phyloP scores from a whole-genome alignment of 2,888 invertebrate genomes.

The Stomorhina lunata region DNA sequence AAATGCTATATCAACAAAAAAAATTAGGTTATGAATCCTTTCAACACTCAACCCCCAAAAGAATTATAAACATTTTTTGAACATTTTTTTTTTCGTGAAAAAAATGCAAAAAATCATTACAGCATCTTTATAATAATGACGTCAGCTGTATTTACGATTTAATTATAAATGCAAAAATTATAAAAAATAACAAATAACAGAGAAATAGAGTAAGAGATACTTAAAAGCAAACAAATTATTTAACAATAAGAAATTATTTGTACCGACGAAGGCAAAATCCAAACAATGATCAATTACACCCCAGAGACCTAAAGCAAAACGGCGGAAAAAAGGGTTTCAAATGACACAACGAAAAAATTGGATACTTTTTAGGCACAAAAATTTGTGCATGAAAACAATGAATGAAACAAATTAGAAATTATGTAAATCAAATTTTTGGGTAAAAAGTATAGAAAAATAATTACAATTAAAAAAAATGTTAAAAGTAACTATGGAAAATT shows the following conservation, averaged over 20 bases:
- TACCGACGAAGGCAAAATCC: not conserved
- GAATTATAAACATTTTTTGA: not conserved
- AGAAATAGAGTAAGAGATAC: not conserved
- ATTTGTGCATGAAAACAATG: too few species aligned
- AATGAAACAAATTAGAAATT: slow-evolving; percentile 52
- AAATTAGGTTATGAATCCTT: slow-evolving; percentile 34
- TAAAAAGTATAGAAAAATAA: slow-evolving; percentile 41
- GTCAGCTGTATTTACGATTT: slow-evolving; percentile 71
- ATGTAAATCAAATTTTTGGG: slow-evolving; percentile 55
- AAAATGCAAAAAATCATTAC: slow-evolving; percentile 41
- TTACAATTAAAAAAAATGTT: slow-evolving; percentile 46
- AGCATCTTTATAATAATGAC: slow-evolving; percentile 62
- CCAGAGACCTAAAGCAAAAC: slow-evolving; percentile 53
- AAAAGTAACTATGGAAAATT: slow-evolving; percentile 6
- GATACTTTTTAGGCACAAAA: too few species aligned
- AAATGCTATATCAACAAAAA: not conserved
- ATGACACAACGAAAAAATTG: slow-evolving; percentile 33
- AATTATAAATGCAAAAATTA: slow-evolving; percentile 67
- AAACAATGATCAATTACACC: slow-evolving; percentile 68
- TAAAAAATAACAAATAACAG: not conserved
- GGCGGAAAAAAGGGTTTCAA: slow-evolving; percentile 42
- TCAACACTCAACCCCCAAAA: slow-evolving; percentile 56
- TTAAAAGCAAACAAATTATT: slow-evolving; percentile 62
- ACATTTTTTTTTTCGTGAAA: not conserved
- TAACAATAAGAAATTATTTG: slow-evolving; percentile 36